These are phyloP conservation scores for Perodicticus potto DNA, from an alignment of 2,797 vertebrate species.

Conservation along the genomic window DNA sequence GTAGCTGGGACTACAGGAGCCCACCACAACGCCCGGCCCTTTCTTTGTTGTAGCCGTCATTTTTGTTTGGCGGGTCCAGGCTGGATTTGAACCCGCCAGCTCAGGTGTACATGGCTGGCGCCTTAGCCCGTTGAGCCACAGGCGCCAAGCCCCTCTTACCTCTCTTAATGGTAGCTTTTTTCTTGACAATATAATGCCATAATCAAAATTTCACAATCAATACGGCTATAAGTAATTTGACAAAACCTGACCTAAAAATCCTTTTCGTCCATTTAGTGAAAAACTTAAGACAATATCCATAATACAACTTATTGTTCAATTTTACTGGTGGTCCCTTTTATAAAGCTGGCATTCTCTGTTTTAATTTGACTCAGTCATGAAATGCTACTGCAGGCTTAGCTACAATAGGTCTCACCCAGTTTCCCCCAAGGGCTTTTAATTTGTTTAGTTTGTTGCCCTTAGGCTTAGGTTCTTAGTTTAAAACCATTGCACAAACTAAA, in stretches of 20 bases:
- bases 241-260: not conserved
- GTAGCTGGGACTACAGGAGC: too few relatives aligned
- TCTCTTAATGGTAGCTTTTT: not conserved
- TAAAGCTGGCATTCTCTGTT: not conserved
- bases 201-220: not conserved
- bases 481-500: not conserved
- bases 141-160: not conserved
- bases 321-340: not conserved
- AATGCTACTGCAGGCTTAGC: not conserved
- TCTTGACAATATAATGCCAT: not conserved
- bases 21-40: too few relatives aligned
- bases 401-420: not conserved
- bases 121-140: too few relatives aligned
- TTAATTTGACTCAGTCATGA: not conserved
- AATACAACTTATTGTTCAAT: not conserved
- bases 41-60: too few relatives aligned
- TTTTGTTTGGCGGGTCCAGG: too few relatives aligned
- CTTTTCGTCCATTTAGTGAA: not conserved
- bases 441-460: not conserved
- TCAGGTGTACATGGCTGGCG: too few relatives aligned
- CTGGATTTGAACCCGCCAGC: too few relatives aligned
- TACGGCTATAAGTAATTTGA: not conserved
- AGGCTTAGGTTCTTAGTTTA: not conserved
- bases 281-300: not conserved
- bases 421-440: not conserved